Percentiles rank a stretch among this genome's conserved stretches.
These are phyloP conservation scores for Drosophila sucinea DNA, from an alignment of 1,140 invertebrate genomes.

Conservation along the genomic window DNA sequence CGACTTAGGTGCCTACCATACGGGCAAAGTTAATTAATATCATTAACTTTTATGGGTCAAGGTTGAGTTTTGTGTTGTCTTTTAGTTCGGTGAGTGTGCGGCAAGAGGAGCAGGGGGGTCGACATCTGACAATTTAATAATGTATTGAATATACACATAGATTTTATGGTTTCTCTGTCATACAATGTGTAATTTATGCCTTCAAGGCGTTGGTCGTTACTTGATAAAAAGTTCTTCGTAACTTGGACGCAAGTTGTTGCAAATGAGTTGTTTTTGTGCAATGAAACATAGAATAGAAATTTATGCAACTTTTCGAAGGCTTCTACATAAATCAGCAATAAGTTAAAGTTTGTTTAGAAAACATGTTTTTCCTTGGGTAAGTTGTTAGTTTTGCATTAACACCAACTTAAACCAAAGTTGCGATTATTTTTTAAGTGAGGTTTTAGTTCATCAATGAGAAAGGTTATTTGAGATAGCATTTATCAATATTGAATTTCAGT, in stretches of 20 bases:
- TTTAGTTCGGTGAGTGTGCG: not conserved
- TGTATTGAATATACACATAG: conserved; percentile 7
- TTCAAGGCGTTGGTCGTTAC: not conserved
- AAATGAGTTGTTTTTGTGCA: not conserved
- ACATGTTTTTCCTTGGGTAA: not conserved
- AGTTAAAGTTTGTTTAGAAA: conserved; percentile 4
- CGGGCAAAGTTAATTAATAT: conserved; percentile 51
- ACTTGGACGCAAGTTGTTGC: not conserved
- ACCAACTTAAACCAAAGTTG: not conserved
- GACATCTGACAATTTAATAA: conserved; percentile 25
- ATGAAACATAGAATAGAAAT: conserved; percentile 2
- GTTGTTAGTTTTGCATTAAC: not conserved
- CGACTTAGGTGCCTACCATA: conserved; percentile 17
- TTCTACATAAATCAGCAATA: not conserved
- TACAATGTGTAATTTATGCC: not conserved
- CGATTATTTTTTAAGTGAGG: not conserved
- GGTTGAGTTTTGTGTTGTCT: conserved; percentile 24
- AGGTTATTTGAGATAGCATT: no score
- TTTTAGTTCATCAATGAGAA: not conserved
- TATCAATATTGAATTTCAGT: no score
- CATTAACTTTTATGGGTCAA: conserved; percentile 61
- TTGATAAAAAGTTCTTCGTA: not conserved
- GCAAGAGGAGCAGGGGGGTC: not conserved
- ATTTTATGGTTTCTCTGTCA: not conserved
- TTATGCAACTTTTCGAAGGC: not conserved